Base-by-base conservation (phyloP, 2,113 vertebrate species). In the Xenopus borealis region DNA sequence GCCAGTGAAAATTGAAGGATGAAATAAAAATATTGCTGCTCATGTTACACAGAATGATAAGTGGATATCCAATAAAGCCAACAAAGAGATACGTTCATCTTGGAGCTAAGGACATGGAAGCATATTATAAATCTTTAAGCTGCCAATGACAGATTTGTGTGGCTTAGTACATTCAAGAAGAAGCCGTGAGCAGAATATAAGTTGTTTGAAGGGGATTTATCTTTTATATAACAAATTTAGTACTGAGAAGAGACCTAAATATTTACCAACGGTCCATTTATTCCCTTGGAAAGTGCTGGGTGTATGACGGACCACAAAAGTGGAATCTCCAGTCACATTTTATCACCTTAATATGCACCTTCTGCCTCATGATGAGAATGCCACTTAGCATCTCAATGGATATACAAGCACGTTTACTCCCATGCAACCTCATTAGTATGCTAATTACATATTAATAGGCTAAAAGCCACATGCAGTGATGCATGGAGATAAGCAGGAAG, bases 51-150 rank as follows among this genome's bases (percentile, higher is more conserved):
- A 30, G 7, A 66, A 75, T 75, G 65, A 75, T 68, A 68, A 75
- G 72, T 75, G 57, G 72, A 75, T 68, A 75, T 68, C 53, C 19
- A 62, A 75, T 75, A 75, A 75, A 75, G 52, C 72, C 45, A 50
- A 62, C 65, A 58, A 75, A 17, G 57, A 68, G 45, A 68, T 55
- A 67, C 52, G 44, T 68, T 75, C 65, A 75, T 68, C 65, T 55
- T 23, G 16, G 44, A 68, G 72, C 72, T 50, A 62, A 75, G 12
- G 65, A 68, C 53, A 61, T 44, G 16, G n/a, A 62, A 55, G 65
- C 55, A 68, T 68, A 68, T 68, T 68, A 75, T 75, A 75, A 75
- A 75, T 75, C 72, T 68, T 67, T 61, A 59, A 68, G 64, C 66
- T 74, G 52, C 20, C 53, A 68, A 62, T 68, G 72, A 68, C 72